Conservation (phyloP, 2,888 invertebrate species). For the Netelia virgata region DNA sequence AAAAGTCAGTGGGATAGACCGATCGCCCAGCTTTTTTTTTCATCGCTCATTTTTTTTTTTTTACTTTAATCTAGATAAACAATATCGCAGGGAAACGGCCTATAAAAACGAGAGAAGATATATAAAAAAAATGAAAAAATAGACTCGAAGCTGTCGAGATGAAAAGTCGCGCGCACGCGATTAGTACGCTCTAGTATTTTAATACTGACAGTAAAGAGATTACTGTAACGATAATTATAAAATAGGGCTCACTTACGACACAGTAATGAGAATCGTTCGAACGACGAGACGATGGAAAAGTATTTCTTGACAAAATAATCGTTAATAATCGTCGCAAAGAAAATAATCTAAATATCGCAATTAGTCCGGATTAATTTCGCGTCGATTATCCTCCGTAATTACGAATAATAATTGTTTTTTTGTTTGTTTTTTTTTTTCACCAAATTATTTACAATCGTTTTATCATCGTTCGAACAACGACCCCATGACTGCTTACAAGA, state of each 20-base stretch:
- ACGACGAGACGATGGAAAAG: slow-evolving; percentile 19
- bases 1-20: slow-evolving; percentile 13
- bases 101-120: slow-evolving; percentile 29
- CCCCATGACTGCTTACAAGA: background rate
- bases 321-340: slow-evolving; percentile 1
- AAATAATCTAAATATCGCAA: background rate
- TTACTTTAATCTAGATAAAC: background rate
- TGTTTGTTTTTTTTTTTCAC: background rate
- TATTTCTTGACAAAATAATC: slow-evolving; percentile 29
- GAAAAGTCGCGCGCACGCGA: slow-evolving; percentile 76
- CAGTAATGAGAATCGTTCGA: slow-evolving; percentile 11
- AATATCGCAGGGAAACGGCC: background rate
- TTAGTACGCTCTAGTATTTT: slow-evolving; percentile 80
- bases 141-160: slow-evolving; percentile 32
- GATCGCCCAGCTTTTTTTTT: background rate
- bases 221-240: slow-evolving; percentile 78
- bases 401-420: background rate
- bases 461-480: background rate
- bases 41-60: slow-evolving; percentile 2
- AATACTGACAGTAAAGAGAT: slow-evolving; percentile 85
- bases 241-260: slow-evolving; percentile 43
- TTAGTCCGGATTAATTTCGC: background rate
- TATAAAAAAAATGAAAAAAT: slow-evolving; percentile 12
- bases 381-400: background rate
- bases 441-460: slow-evolving; percentile 9